Evolutionary conservation across 2,113 vertebrate genomes (phyloP).

Genomic region (Garra rufa): DNA sequence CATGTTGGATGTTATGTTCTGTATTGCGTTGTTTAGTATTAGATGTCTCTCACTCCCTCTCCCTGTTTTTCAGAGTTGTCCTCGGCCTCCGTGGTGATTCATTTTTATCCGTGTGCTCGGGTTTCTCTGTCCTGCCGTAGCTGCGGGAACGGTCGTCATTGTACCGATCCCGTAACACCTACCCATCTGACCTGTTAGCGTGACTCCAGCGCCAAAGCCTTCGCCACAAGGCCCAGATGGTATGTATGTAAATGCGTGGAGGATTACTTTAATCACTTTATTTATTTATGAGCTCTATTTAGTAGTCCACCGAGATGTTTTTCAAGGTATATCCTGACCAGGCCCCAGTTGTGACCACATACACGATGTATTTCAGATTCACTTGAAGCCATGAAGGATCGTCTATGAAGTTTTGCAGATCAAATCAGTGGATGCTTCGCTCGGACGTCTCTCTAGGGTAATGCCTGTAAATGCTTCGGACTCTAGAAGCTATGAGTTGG

Average conservation of each 20-base stretch:
- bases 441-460: not conserved
- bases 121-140: conserved; percentile 42
- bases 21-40: conserved; percentile 50
- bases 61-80: conserved; percentile 37
- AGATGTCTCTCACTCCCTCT: not conserved
- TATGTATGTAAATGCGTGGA: not conserved
- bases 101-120: conserved; percentile 43
- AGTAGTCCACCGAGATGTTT: not conserved
- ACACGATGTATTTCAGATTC: not conserved
- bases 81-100: conserved; percentile 23
- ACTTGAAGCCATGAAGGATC: not conserved
- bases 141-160: conserved; percentile 31
- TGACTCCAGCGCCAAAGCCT: conserved; percentile 19
- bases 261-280: not conserved
- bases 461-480: not conserved
- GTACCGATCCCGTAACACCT: conserved; percentile 43
- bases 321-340: not conserved
- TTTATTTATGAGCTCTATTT: conserved; percentile 20
- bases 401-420: not conserved
- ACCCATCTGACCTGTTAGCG: conserved; percentile 30
- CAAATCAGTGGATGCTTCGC: not conserved
- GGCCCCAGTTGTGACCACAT: not conserved
- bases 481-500: conserved; percentile 3
- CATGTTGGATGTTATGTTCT: conserved; percentile 17
- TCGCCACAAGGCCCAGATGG: not conserved